Conservation (phyloP, 1,140 invertebrate species). For the Cyclargus thomasi region DNA sequence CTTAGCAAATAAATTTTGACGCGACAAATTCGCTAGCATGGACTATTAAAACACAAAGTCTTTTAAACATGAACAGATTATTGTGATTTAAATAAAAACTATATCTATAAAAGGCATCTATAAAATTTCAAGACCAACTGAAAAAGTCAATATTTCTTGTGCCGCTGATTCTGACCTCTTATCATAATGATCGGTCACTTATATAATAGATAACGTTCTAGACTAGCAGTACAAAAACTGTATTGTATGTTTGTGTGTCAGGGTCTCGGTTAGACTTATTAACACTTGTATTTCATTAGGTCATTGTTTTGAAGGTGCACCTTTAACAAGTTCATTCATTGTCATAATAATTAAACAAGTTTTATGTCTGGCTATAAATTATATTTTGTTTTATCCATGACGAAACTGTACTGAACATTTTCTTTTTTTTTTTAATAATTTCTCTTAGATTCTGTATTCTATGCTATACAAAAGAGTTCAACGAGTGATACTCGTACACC, state of each 20-base stretch:
- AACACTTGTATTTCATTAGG: constrained; percentile 3
- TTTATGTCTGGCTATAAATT: background rate
- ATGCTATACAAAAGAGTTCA: background rate
- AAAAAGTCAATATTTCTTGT: too few relatives aligned
- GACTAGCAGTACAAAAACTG: background rate
- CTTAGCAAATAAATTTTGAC: too few relatives aligned
- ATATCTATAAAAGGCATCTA: too few relatives aligned
- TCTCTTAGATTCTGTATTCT: background rate
- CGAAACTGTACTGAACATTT: background rate
- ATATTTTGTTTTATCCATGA: background rate
- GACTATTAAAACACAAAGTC: too few relatives aligned
- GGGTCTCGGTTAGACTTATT: constrained; percentile 4
- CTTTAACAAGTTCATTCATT: background rate
- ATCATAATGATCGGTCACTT: too few relatives aligned
- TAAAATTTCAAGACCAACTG: too few relatives aligned
- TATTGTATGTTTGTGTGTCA: constrained; percentile 13
- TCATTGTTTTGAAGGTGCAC: background rate
- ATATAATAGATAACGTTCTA: background rate
- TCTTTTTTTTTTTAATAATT: background rate
- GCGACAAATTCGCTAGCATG: too few relatives aligned
- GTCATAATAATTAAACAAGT: background rate
- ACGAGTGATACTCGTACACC: background rate
- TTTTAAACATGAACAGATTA: too few relatives aligned
- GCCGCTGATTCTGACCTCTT: too few relatives aligned
- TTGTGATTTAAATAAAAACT: too few relatives aligned